A percentile compares a stretch with the other conserved stretches of the same genome.
These are phyloP conservation scores for Styela plicata DNA, from an alignment of 23 tunicate species.

Conservation along the genomic window DNA sequence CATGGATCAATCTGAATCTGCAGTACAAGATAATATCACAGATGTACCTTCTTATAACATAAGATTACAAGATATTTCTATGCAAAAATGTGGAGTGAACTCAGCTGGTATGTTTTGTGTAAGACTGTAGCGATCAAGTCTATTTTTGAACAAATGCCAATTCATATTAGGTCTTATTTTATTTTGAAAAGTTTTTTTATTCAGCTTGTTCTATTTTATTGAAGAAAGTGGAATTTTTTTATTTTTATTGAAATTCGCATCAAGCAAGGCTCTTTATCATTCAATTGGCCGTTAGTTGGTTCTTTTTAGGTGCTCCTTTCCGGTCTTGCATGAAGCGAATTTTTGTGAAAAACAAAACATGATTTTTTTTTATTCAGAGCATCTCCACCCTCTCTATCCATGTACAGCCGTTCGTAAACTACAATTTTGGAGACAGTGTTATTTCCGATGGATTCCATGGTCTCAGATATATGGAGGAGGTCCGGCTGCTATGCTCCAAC, in stretches of 20 bases:
- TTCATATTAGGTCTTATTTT: too few species aligned
- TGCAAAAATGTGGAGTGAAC: not conserved
- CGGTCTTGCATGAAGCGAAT: too few species aligned
- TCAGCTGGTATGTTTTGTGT: not conserved
- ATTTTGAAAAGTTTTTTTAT: too few species aligned
- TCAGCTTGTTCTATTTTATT: too few species aligned
- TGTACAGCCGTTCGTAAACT: constrained; percentile 23
- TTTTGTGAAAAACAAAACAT: not conserved
- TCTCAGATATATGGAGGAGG: constrained; percentile 76
- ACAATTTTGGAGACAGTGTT: constrained; percentile 53
- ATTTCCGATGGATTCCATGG: constrained; percentile 71
- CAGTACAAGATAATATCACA: not conserved
- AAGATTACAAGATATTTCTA: not conserved
- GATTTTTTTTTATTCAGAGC: not conserved
- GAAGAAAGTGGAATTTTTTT: too few species aligned
- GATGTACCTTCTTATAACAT: not conserved
- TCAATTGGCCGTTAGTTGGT: too few species aligned
- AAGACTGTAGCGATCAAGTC: not conserved
- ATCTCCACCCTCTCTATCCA: constrained; percentile 10
- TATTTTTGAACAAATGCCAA: too few species aligned
- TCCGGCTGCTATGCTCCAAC: constrained; percentile 32
- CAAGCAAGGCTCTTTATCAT: too few species aligned
- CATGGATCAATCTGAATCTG: not conserved
- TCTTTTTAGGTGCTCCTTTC: too few species aligned
- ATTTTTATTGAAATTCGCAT: too few species aligned